Conservation (phyloP, 2,888 invertebrate species). For the Aphodius granarius region DNA sequence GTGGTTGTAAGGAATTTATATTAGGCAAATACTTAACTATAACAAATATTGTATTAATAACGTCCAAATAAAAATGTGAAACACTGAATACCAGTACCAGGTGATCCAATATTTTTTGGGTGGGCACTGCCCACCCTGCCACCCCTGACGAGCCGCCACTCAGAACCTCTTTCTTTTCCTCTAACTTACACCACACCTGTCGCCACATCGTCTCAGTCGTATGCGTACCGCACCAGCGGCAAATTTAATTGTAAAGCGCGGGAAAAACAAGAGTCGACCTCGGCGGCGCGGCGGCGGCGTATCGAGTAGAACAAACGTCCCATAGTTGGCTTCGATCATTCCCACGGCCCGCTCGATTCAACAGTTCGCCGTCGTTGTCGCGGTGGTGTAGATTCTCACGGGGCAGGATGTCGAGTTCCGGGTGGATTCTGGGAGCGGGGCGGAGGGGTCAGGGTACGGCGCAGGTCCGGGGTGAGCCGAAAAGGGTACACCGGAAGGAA, state of each 20-base stretch:
- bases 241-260: not conserved
- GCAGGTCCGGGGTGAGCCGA: conserved; percentile 9
- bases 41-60: too few relatives aligned
- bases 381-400: conserved; percentile 18
- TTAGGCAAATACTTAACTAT: too few relatives aligned
- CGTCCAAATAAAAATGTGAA: too few relatives aligned
- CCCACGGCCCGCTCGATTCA: conserved; percentile 21
- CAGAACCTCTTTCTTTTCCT: too few relatives aligned
- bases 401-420: conserved; percentile 17
- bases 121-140: too few relatives aligned
- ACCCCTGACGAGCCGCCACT: too few relatives aligned
- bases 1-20: too few relatives aligned
- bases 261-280: too few relatives aligned
- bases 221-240: not conserved
- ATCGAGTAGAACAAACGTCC: not conserved
- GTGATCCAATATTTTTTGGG: too few relatives aligned
- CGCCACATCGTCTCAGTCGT: not conserved
- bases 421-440: not conserved
- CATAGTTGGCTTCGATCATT: not conserved
- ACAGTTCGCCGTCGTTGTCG: conserved; percentile 20
- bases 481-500: conserved; percentile 25
- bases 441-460: not conserved
- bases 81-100: too few relatives aligned
- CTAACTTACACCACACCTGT: not conserved
- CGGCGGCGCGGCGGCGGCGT: not conserved